phyloP scores from a whole-genome alignment of 2,113 vertebrate genomes.

The Cottus gobio region DNA sequence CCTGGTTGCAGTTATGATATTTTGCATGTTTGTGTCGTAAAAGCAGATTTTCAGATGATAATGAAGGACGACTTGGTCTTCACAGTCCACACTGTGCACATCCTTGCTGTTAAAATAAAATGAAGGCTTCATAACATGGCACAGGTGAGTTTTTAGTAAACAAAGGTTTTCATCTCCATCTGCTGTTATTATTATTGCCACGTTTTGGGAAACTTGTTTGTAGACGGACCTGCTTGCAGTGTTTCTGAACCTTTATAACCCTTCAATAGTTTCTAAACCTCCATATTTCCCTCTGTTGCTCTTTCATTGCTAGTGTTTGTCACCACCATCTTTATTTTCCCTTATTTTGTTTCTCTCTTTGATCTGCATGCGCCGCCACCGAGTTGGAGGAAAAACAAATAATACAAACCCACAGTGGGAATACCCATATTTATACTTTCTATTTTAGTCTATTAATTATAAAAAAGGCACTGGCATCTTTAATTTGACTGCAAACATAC shows the following conservation, averaged over 20 bases:
- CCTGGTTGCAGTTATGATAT: neutral
- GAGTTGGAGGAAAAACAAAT: constrained; percentile 8
- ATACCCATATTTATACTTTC: constrained; percentile 1
- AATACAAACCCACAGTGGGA: neutral
- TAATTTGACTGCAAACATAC: constrained; percentile 1
- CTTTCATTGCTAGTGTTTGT: neutral
- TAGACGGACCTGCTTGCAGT: neutral
- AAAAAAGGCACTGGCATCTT: neutral
- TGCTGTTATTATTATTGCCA: neutral
- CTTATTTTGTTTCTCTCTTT: constrained; percentile 11
- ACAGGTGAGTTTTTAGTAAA: neutral
- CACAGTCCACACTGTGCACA: neutral
- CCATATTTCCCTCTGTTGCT: neutral
- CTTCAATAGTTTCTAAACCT: neutral
- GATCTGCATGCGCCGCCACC: neutral
- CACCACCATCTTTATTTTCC: neutral
- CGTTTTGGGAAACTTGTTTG: neutral
- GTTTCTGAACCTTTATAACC: neutral
- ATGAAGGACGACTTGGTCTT: neutral
- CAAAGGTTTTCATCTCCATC: neutral
- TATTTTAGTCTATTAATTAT: constrained; percentile 6
- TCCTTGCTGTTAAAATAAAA: neutral
- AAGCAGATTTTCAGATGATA: neutral
- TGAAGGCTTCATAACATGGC: neutral
- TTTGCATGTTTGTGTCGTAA: neutral